phyloP scores from a whole-genome alignment of 2,797 vertebrate genomes.

The Sebastiscus tertius region DNA sequence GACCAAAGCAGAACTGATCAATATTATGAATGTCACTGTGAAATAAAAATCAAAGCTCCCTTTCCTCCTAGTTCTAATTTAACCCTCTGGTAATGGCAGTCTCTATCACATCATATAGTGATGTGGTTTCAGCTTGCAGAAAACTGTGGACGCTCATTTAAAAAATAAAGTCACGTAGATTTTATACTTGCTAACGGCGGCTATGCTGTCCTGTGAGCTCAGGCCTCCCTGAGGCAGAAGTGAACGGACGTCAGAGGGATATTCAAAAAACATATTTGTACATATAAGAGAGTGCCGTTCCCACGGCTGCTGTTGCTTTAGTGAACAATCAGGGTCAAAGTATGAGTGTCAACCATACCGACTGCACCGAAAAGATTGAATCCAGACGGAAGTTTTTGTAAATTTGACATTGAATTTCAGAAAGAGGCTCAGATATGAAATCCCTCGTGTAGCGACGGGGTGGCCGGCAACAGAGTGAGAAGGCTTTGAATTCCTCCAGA shows the following conservation, averaged over 20 bases:
- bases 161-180: conserved; percentile 40
- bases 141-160: conserved; percentile 22
- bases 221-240: conserved; percentile 39
- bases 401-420: conserved; percentile 32
- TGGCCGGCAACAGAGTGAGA: conserved; percentile 40
- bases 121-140: not conserved
- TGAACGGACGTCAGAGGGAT: conserved; percentile 45
- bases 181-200: conserved; percentile 31
- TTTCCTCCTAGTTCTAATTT: not conserved
- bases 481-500: conserved; percentile 67
- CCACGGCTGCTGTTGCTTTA: conserved; percentile 30
- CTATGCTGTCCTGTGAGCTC: conserved; percentile 33
- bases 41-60: conserved; percentile 13
- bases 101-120: not conserved
- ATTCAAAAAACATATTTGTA: conserved; percentile 51
- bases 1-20: conserved; percentile 46
- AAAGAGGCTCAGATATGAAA: conserved; percentile 53
- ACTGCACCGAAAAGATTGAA: conserved; percentile 7
- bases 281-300: conserved; percentile 9
- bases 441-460: conserved; percentile 34
- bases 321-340: conserved; percentile 40
- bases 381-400: not conserved
- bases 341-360: not conserved
- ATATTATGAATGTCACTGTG: conserved; percentile 28
- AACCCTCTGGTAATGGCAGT: not conserved